Evolutionary conservation across 1,140 invertebrate species (phyloP).

Genomic region (Pseudomyrmex cubaensis): DNA sequence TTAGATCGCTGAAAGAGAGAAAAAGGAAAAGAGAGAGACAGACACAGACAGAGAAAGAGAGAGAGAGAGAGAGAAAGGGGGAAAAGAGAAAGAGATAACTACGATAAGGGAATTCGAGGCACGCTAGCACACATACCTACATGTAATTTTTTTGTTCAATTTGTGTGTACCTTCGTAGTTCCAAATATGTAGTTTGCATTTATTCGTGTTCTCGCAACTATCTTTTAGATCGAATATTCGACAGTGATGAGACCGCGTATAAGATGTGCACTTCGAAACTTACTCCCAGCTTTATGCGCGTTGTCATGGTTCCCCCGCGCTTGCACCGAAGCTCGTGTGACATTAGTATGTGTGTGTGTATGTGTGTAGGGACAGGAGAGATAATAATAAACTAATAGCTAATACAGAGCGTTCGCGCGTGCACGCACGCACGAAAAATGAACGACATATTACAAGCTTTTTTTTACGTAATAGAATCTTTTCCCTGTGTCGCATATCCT

Average conservation of each 20-base stretch:
- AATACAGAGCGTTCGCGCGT: slow-evolving; percentile 46
- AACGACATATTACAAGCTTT: slow-evolving; percentile 72
- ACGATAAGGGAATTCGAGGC: slow-evolving; percentile 69
- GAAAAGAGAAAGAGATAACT: slow-evolving; percentile 43
- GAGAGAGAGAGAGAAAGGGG: neutral
- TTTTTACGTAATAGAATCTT: slow-evolving; percentile 54
- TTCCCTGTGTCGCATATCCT: slow-evolving; percentile 27
- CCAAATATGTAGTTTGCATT: slow-evolving; percentile 23
- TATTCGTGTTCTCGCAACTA: slow-evolving; percentile 15
- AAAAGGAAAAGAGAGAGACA: slow-evolving; percentile 40
- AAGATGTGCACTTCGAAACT: slow-evolving; percentile 45
- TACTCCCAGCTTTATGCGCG: slow-evolving; percentile 45
- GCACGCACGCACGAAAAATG: slow-evolving; percentile 62
- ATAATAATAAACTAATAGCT: slow-evolving; percentile 72
- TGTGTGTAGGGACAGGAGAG: neutral
- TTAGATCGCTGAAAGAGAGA: slow-evolving; percentile 50
- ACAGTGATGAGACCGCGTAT: slow-evolving; percentile 34
- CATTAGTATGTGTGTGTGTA: slow-evolving; percentile 47
- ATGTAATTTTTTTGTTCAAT: slow-evolving; percentile 27
- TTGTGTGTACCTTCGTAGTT: slow-evolving; percentile 32
- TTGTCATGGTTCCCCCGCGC: slow-evolving; percentile 79
- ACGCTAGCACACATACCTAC: slow-evolving; percentile 64
- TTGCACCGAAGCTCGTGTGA: slow-evolving; percentile 64
- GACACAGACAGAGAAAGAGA: neutral
- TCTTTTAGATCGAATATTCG: slow-evolving; percentile 34